Base-by-base conservation (phyloP, 2,113 vertebrate genomes). In the Pollimyrus isidori region DNA sequence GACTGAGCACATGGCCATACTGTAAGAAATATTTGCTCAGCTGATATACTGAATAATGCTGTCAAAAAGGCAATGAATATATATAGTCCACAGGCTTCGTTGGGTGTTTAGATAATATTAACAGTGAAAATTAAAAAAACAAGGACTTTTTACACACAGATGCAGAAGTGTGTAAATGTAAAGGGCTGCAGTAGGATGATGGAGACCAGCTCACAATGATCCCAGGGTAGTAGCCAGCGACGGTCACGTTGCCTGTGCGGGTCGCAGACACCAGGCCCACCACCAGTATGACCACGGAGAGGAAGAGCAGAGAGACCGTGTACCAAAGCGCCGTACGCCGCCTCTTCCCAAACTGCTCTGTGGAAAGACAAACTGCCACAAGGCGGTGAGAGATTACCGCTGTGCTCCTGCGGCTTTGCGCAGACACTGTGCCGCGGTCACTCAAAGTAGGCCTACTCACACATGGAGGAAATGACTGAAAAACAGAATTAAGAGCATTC, bases 141-240 rank as follows among this genome's bases (percentile, higher is more conserved):
- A 65, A 65, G 23, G n/a, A 26, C 23, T 65, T 65, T 65, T n/a
- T 39, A 13, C 11, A 17, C 26, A 39, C 30, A 2, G 26, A 17
- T 15, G 35, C 21, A 39, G 4, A 39, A 46, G 5, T 21, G 80
- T 3, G 17, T n/a, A 39, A n/a, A 21, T 23, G 53, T 50, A 48
- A 86, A 46, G 30, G 50, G 26, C 7, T 17, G 48, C 5, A 50
- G 58, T 19, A 30, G 45, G 62, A 46, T 65, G 88, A 23, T 23
- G 52, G 46, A 82, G 58, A n/a, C 15, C 35, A 10, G 96, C 98
- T 98, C 95, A 99, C 98, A 2, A 96, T 96, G n/a, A 99, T 97
- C 85, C 98, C 98, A 0, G 98, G 95, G 91, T 99, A 99, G 94
- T 97, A 98, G 89, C 98, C 98, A 56, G 97, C 96, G 5, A 98